Conservation (phyloP, 2,797 vertebrate species). For the Tauraco hartlaubi region DNA sequence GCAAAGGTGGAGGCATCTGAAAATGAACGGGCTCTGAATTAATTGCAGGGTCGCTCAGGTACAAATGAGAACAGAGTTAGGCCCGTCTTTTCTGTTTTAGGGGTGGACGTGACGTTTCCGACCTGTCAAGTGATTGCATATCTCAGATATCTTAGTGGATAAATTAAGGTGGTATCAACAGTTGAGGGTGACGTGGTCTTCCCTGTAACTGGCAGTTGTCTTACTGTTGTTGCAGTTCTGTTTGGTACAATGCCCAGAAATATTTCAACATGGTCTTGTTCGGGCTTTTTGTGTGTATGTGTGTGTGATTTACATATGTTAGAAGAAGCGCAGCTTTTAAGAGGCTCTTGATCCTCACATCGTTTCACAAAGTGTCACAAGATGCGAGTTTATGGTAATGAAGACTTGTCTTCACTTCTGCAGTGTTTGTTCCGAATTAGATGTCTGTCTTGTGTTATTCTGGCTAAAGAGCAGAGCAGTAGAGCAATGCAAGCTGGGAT, state of each 20-base stretch:
- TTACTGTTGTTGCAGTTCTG: neutral
- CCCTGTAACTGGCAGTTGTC: neutral
- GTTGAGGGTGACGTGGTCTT: neutral
- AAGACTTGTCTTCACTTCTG: neutral
- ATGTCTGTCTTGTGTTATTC: neutral
- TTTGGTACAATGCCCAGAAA: neutral
- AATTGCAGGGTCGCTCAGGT: neutral
- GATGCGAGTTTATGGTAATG: neutral
- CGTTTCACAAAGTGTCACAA: neutral
- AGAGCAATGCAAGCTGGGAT: neutral
- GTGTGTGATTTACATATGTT: neutral
- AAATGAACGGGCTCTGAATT: neutral
- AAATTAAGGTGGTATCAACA: neutral
- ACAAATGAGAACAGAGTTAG: constrained; percentile 43
- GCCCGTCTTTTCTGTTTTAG: constrained; percentile 5
- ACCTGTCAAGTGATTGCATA: neutral
- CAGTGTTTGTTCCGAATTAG: neutral
- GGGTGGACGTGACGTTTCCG: neutral
- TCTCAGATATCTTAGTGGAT: neutral
- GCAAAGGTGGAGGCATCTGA: neutral
- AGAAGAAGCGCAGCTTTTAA: neutral
- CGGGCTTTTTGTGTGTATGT: accelerated
- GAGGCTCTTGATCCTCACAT: neutral
- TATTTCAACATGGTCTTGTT: neutral
- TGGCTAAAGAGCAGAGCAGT: neutral